These are phyloP conservation scores for Picus viridis DNA, from an alignment of 2,797 vertebrate species.

Conservation along the genomic window DNA sequence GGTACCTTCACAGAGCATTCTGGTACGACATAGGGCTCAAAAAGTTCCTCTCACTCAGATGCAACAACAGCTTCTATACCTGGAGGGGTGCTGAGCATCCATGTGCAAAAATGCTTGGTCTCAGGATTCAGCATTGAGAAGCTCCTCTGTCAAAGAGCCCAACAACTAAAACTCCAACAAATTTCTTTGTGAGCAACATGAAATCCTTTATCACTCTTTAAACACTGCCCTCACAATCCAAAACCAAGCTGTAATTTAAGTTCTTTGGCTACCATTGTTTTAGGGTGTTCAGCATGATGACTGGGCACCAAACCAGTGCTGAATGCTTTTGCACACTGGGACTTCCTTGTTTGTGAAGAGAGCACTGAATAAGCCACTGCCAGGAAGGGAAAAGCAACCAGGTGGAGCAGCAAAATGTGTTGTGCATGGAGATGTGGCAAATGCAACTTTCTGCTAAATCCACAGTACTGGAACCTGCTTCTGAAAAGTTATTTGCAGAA, in stretches of 20 bases:
- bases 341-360: neutral
- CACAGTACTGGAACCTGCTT: neutral
- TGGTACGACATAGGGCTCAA: neutral
- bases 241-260: neutral
- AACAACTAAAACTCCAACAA: neutral
- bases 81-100: neutral
- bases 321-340: neutral
- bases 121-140: neutral
- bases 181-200: neutral
- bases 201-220: neutral
- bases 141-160: neutral
- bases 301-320: neutral
- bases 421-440: constrained; percentile 17
- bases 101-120: neutral
- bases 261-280: constrained; percentile 7
- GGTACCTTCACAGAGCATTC: neutral
- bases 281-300: neutral
- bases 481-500: constrained; percentile 48
- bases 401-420: neutral
- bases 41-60: neutral
- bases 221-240: neutral
- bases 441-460: constrained; percentile 53
- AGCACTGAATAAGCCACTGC: neutral
- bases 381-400: neutral
- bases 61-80: neutral